phyloP scores from a whole-genome alignment of 64 coral and sea anemone genomes.

The Montipora foliosa region DNA sequence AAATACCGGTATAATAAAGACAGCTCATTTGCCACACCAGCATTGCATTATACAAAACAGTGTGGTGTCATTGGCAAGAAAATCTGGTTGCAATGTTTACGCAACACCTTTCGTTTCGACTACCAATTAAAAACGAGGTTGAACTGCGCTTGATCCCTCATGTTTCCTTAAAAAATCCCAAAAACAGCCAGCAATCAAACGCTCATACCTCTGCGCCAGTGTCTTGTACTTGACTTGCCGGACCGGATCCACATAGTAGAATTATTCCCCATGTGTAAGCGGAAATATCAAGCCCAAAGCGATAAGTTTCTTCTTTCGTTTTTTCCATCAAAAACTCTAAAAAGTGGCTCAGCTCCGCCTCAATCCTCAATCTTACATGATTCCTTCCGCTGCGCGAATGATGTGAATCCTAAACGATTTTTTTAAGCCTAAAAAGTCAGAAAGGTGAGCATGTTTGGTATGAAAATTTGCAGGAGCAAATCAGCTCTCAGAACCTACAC shows the following conservation, averaged over 20 bases:
- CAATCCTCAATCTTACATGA: not conserved
- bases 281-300: constrained; percentile 28
- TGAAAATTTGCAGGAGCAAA: not conserved
- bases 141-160: not conserved
- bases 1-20: not conserved
- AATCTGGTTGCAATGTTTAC: not conserved
- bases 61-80: not conserved
- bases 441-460: constrained; percentile 44
- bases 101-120: not conserved
- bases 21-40: not conserved
- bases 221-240: no score
- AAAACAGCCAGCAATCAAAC: not conserved
- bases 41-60: not conserved
- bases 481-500: constrained; percentile 40
- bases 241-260: not conserved
- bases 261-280: constrained; percentile 3
- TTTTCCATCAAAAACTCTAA: no score
- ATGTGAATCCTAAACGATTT: not conserved
- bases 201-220: not conserved
- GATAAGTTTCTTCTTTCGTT: constrained; percentile 21
- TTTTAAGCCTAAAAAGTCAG: not conserved
- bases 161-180: not conserved
- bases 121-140: not conserved
- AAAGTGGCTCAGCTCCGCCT: no score
- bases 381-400: no score